Evolutionary conservation across 2,797 vertebrate genomes (phyloP).

Genomic region (Galaxias olidus): DNA sequence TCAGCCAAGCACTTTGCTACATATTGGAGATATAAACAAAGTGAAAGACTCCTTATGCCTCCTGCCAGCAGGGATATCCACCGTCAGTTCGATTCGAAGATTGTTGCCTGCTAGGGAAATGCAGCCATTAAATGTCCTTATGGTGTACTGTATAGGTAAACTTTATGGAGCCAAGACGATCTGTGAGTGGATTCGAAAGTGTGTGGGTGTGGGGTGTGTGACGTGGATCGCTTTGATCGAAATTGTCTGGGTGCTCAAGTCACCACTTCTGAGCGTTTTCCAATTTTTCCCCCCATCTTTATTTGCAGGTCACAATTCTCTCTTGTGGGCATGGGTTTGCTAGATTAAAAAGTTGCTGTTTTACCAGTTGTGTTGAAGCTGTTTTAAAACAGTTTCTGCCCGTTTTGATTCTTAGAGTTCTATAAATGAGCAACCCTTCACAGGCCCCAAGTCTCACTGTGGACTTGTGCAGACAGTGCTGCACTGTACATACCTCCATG

Average conservation of each 20-base stretch:
- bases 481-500: conserved; percentile 24
- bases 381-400: too few species aligned
- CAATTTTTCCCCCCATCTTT: too few species aligned
- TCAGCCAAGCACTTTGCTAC: too few species aligned
- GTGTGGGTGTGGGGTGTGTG: too few species aligned
- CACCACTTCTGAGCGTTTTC: too few species aligned
- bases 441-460: conserved; percentile 19
- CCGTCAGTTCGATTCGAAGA: conserved; percentile 49
- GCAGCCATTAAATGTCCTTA: conserved; percentile 30
- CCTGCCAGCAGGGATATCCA: conserved; percentile 58
- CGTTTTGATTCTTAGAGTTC: not conserved
- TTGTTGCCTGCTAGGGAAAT: conserved; percentile 38
- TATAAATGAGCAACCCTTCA: conserved; percentile 20
- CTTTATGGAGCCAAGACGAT: not conserved
- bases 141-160: conserved; percentile 12
- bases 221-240: too few species aligned
- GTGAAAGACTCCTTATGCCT: conserved; percentile 60
- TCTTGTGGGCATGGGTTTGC: not conserved
- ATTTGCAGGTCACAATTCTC: not conserved
- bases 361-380: too few species aligned
- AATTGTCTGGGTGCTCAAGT: too few species aligned
- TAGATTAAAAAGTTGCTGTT: too few species aligned
- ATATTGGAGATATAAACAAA: conserved; percentile 33
- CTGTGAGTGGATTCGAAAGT: not conserved
- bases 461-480: conserved; percentile 14